Evolutionary conservation across 2,888 invertebrate species (phyloP).

Genomic region (Agriotes lineatus): DNA sequence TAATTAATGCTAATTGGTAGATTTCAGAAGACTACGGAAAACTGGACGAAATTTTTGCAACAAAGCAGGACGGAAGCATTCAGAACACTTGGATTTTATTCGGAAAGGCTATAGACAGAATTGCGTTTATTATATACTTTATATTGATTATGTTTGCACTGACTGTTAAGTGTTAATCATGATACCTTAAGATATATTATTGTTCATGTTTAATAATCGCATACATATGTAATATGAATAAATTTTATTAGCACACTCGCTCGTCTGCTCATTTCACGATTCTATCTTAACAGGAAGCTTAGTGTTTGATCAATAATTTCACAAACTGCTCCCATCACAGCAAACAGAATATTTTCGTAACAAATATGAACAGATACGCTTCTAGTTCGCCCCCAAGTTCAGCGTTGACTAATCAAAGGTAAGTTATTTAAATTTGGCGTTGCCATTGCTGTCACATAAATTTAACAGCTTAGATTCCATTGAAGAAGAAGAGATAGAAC

Average conservation of each 20-base stretch:
- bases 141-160: constrained; percentile 50
- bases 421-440: not conserved
- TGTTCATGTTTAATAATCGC: too few species aligned
- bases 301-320: too few species aligned
- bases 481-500: constrained; percentile 48
- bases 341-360: too few species aligned
- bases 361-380: constrained; percentile 16
- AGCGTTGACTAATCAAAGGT: constrained; percentile 36
- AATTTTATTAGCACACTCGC: too few species aligned
- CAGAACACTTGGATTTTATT: constrained; percentile 60
- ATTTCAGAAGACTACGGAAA: constrained; percentile 56
- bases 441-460: too few species aligned
- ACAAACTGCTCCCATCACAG: too few species aligned
- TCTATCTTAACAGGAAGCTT: not conserved
- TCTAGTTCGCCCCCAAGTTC: constrained; percentile 21
- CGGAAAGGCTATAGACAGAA: constrained; percentile 58
- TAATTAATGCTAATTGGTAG: constrained; percentile 46
- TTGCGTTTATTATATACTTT: constrained; percentile 56
- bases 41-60: constrained; percentile 38
- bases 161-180: constrained; percentile 36
- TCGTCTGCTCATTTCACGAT: too few species aligned
- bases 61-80: constrained; percentile 48
- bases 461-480: constrained; percentile 52
- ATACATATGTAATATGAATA: too few species aligned
- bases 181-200: too few species aligned